Base-by-base conservation (phyloP, 2,888 invertebrate species). In the Autographa pulchrina region DNA sequence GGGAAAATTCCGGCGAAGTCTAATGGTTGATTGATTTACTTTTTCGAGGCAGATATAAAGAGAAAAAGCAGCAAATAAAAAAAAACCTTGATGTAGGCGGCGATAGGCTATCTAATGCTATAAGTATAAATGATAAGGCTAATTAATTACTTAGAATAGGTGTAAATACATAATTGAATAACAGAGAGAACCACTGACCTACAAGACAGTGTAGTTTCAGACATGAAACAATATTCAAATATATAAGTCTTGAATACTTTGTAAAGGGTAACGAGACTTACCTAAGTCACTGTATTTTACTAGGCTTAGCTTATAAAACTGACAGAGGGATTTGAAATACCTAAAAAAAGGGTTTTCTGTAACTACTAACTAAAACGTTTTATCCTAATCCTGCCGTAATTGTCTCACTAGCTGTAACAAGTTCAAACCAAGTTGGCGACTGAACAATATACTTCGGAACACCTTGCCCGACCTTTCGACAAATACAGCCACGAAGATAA, bases 11-110 rank as follows among this genome's bases (percentile, higher is more conserved):
- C 7, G 35, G 13, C 32, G 62, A 11, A 9, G 4, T 16, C n/a
- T 35, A 25, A 31, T 62, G 20, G 54, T 61, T 68, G 54, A 68
- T 72, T 65, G 65, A 72, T 68, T 68, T 25, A 56, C 38, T 62
- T 35, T 65, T 62, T n/a, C 54, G 35, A 54, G 16, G 3, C 18
- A 14, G n/a, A n/a, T 54, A 5, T 38, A 9, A 64, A 35, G 32
- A n/a, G 18, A 3, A 43, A 43, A 48, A 48, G 48, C n/a, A 16
- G n/a, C 16, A 7, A 16, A 6, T 0, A 16, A 5, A 0, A n/a
- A 48, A 48, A 48, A n/a, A n/a, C n/a, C 6, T 16, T 43, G 14
- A 6, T 5, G 6, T 1, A 9, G 43, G 16, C 6, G 43, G 16
- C 16, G 16, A 16, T 14, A 16, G 4, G 43, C 6, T 43, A 5